Evolutionary conservation across 2,113 vertebrate genomes (phyloP).

Genomic region (Zosterops lateralis): DNA sequence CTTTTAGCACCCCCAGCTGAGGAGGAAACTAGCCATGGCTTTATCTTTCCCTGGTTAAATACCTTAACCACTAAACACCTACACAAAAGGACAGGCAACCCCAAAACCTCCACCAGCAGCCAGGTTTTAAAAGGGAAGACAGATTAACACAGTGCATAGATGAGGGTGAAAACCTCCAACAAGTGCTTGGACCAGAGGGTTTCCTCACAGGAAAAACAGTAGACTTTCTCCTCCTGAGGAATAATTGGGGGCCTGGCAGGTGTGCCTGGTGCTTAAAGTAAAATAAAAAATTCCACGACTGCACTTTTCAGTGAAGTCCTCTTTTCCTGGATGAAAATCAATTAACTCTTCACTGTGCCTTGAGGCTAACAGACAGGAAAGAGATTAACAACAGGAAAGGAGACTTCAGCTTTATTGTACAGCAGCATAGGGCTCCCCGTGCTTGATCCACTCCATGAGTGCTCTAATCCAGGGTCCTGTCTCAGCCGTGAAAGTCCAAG

Average conservation of each 20-base stretch:
- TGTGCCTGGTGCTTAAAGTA: constrained; percentile 63
- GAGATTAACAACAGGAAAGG: constrained; percentile 68
- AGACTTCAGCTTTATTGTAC: constrained; percentile 59
- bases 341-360: constrained; percentile 69
- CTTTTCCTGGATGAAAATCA: constrained; percentile 69
- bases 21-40: neutral
- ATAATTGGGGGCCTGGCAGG: constrained; percentile 66
- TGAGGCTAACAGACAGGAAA: constrained; percentile 68
- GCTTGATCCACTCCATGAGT: constrained; percentile 42
- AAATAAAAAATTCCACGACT: constrained; percentile 65
- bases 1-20: neutral
- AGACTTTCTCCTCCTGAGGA: constrained; percentile 67
- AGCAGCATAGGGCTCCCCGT: constrained; percentile 25
- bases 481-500: neutral
- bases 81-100: neutral
- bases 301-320: constrained; percentile 61
- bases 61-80: neutral
- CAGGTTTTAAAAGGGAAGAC: constrained; percentile 18
- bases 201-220: constrained; percentile 67
- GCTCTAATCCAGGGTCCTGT: constrained; percentile 13
- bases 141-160: constrained; percentile 33
- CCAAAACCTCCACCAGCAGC: neutral
- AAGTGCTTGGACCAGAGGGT: constrained; percentile 60
- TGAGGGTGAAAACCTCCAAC: constrained; percentile 35
- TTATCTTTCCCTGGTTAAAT: neutral